Evolutionary conservation across 2,113 vertebrate genomes (phyloP).

Genomic region (Protobothrops flavoviridis): DNA sequence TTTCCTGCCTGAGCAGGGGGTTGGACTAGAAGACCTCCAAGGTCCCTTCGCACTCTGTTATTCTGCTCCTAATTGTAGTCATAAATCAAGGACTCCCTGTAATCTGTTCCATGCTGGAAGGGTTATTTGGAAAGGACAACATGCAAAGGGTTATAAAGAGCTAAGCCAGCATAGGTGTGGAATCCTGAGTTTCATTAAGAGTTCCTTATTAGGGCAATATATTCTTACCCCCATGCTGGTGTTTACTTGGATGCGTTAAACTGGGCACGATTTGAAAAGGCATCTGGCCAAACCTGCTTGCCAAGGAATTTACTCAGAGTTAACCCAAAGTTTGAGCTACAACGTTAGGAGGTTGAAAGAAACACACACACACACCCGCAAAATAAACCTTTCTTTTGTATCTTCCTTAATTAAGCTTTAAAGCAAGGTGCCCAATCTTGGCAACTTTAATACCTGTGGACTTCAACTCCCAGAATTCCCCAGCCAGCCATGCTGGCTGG

Average conservation of each 20-base stretch:
- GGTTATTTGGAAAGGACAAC: too few relatives aligned
- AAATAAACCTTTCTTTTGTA: background rate
- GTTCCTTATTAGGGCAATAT: slow-evolving; percentile 65
- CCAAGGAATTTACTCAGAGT: slow-evolving; percentile 50
- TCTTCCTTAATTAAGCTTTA: background rate
- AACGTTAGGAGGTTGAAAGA: background rate
- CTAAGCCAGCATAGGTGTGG: background rate
- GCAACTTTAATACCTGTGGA: background rate
- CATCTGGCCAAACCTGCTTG: slow-evolving; percentile 54
- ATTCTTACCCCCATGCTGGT: background rate
- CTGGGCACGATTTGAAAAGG: slow-evolving; percentile 3
- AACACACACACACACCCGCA: background rate
- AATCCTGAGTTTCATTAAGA: background rate
- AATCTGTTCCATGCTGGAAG: too few relatives aligned
- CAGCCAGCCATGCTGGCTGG: background rate
- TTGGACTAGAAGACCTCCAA: background rate
- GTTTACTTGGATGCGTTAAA: slow-evolving; percentile 12
- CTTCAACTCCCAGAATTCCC: background rate
- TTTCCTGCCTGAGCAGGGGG: background rate
- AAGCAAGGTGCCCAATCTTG: background rate
- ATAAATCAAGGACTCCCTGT: too few relatives aligned
- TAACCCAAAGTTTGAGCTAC: background rate
- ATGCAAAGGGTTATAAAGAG: background rate
- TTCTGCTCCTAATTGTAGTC: too few relatives aligned
- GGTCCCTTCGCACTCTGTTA: background rate